phyloP scores from a whole-genome alignment of 2,113 vertebrate genomes.

The Probosciger aterrimus region DNA sequence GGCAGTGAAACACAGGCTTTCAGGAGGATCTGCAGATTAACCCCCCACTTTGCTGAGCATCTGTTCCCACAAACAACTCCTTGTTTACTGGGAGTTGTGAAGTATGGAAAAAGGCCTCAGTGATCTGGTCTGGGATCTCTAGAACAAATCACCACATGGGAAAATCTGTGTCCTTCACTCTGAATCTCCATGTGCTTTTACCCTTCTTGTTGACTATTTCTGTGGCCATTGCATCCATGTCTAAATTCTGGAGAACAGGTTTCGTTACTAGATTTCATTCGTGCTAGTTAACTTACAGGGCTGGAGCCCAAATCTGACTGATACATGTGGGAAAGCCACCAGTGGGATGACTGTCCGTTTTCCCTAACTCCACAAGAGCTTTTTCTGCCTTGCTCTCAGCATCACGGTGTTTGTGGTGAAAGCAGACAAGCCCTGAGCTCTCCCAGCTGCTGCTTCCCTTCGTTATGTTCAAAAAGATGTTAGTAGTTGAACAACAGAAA shows the following conservation, averaged over 20 bases:
- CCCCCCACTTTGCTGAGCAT: slow-evolving; percentile 53
- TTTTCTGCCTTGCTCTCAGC: not conserved
- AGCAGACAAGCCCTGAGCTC: not conserved
- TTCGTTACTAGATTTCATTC: not conserved
- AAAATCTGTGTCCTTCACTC: not conserved
- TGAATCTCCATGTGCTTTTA: not conserved
- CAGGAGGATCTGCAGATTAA: slow-evolving; percentile 62
- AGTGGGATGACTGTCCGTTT: not conserved
- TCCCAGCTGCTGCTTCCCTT: not conserved
- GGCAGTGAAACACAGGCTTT: slow-evolving; percentile 34
- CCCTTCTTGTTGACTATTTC: not conserved
- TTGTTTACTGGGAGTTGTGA: slow-evolving; percentile 7
- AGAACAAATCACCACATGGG: not conserved
- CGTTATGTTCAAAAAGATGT: not conserved
- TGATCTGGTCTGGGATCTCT: not conserved
- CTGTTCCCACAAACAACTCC: slow-evolving; percentile 39
- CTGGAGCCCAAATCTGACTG: not conserved
- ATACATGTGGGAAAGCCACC: not conserved
- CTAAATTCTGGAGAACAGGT: not conserved
- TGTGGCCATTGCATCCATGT: not conserved
- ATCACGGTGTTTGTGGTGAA: accelerated
- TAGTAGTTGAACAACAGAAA: not conserved
- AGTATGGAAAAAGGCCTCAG: slow-evolving; percentile 18
- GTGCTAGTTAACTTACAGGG: not conserved
- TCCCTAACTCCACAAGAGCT: not conserved